These are phyloP conservation scores for Pherbina coryleti DNA, from an alignment of 2,888 invertebrate genomes.

Conservation along the genomic window DNA sequence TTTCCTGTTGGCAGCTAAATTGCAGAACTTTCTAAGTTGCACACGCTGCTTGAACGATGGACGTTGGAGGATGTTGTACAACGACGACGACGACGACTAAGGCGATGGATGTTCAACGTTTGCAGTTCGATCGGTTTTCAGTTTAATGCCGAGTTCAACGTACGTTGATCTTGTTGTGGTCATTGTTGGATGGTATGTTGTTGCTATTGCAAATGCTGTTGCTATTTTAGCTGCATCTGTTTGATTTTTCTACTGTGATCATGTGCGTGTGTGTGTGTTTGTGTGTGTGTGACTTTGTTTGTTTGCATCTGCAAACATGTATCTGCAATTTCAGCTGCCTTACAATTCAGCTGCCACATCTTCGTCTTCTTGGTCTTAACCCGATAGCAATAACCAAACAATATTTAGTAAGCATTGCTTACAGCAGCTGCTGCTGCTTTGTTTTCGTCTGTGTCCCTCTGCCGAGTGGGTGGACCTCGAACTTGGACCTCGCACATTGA, in stretches of 20 bases:
- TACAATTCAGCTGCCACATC: background rate
- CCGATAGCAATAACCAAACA: background rate
- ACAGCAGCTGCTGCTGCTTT: conserved; percentile 1
- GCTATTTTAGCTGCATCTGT: conserved; percentile 28
- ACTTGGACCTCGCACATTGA: conserved; percentile 3
- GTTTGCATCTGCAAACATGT: conserved; percentile 12
- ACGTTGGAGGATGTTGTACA: background rate
- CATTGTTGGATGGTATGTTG: background rate
- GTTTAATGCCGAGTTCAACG: background rate
- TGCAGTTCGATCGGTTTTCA: background rate
- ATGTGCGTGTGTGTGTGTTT: background rate
- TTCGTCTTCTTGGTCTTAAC: background rate
- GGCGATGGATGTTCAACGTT: no score
- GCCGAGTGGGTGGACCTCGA: conserved; percentile 3
- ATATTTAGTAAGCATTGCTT: background rate
- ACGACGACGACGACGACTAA: no score
- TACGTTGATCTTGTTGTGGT: conserved; percentile 8
- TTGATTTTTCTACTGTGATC: background rate
- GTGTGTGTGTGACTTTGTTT: background rate
- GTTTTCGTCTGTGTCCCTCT: background rate
- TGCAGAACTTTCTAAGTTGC: background rate
- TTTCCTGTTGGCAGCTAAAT: background rate
- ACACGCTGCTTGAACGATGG: background rate
- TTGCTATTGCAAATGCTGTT: background rate
- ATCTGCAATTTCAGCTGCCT: conserved; percentile 26